Conservation (phyloP, 2,113 vertebrate species). For the Synodontis membranacea region DNA sequence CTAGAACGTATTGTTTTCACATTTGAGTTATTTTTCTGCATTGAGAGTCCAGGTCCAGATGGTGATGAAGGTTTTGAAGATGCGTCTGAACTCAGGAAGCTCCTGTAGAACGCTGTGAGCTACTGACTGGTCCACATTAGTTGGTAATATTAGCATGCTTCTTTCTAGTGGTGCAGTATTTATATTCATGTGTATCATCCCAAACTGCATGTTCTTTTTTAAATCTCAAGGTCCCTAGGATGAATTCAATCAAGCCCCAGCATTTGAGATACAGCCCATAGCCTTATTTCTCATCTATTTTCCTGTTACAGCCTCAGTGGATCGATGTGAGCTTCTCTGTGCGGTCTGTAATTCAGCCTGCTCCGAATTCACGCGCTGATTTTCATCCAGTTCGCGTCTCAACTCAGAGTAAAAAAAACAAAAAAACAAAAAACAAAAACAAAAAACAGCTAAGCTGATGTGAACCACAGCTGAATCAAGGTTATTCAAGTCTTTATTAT, state of each 20-base stretch:
- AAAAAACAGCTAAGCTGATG: slow-evolving; percentile 60
- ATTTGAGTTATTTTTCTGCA: background rate
- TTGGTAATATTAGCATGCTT: background rate
- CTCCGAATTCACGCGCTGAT: slow-evolving; percentile 31
- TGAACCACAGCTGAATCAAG: slow-evolving; percentile 55
- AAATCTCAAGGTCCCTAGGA: background rate
- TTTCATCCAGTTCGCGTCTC: slow-evolving; percentile 43
- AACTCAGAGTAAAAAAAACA: background rate
- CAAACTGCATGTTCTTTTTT: background rate
- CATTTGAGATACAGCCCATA: background rate
- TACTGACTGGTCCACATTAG: background rate
- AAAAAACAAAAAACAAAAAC: background rate
- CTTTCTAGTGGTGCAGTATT: background rate
- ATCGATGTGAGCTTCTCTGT: background rate
- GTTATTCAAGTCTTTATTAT: slow-evolving; percentile 67
- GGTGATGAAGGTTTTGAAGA: background rate
- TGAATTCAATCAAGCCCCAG: slow-evolving; percentile 1
- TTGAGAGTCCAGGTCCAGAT: background rate
- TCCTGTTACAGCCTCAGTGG: background rate
- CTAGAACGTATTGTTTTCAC: background rate
- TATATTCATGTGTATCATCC: background rate
- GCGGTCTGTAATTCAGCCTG: slow-evolving; percentile 10
- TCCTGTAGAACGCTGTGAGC: background rate
- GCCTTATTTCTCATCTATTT: background rate
- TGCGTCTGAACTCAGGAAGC: background rate